Base-by-base conservation (phyloP, 2,113 vertebrate genomes). In the Mionectes macconnelli region DNA sequence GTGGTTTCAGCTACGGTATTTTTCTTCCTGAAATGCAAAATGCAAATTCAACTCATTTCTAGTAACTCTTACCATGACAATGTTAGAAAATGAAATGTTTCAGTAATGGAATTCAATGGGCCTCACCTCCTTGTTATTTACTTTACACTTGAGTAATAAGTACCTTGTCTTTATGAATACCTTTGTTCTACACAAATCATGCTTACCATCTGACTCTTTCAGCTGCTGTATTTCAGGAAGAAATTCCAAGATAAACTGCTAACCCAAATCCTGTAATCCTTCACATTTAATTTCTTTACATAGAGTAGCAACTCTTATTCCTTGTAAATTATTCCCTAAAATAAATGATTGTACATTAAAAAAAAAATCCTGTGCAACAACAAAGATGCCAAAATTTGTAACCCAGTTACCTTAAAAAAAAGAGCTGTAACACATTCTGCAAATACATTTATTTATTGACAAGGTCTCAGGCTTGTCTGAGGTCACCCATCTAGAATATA, bases 381-480 rank as follows among this genome's bases (percentile, higher is more conserved):
- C 21, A 40, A 59, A 70, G 8, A 7, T 84, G 35, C 45, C 27
- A 3, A 81, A 59, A 8, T 40, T 57, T 53, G 31, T 66, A 88
- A 63, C 19, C 8, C 55, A 27, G n/a, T 17, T 69, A 40, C 39
- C 7, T 84, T 77, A 33, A 95, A 55, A 83, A 50, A 53, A 37
- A 73, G 13, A 94, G 59, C 49, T 2, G 0, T 50, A 89, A 67
- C 14, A 21, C 19, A 14, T 84, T 94, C 64, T 94, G 83, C 73
- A 95, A 97, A 95, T 72, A 77, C 47, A 62, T 62, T 66, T 87
- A 47, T 91, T 97, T 93, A 89, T 75, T 92, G 59, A 11, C 50
- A 70, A 59, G 76, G 67, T 68, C 80, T 78, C 72, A 68, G 52
- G 42, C 19, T 93, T 77, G 31, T 39, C 50, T 17, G 75, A 93